Conservation (phyloP, 2,888 invertebrate species). For the Drosophila mercatorum region DNA sequence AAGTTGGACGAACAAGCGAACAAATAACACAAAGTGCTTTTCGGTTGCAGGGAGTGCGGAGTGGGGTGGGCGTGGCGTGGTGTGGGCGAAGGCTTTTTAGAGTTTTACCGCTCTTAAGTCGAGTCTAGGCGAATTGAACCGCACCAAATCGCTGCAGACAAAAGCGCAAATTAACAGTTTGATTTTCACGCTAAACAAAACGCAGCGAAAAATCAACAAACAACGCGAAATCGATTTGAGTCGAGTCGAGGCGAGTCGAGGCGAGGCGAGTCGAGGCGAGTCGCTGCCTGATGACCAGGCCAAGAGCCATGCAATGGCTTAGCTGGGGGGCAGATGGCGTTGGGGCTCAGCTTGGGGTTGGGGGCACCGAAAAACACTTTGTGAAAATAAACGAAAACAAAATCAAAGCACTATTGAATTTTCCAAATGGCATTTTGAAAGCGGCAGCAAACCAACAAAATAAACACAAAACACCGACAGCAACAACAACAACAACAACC, state of each 20-base stretch:
- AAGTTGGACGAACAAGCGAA: constrained; percentile 48
- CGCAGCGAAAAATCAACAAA: constrained; percentile 77
- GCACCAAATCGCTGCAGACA: constrained; percentile 61
- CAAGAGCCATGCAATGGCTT: constrained; percentile 14
- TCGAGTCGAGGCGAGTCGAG: not conserved
- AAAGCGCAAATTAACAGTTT: constrained; percentile 81
- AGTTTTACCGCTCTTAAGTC: constrained; percentile 9
- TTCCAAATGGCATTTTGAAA: constrained; percentile 78
- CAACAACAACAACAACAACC: constrained; percentile 23
- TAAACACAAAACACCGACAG: constrained; percentile 22
- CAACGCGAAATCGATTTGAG: constrained; percentile 72
- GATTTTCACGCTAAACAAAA: constrained; percentile 79
- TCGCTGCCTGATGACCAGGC: constrained; percentile 38
- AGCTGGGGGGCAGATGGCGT: not conserved
- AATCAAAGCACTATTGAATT: constrained; percentile 80
- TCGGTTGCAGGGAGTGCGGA: constrained; percentile 20
- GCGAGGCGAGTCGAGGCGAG: not conserved
- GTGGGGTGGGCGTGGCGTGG: not conserved
- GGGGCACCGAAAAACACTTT: constrained; percentile 66
- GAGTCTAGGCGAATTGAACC: constrained; percentile 31
- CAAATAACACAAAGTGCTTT: constrained; percentile 69
- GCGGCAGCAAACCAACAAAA: constrained; percentile 53
- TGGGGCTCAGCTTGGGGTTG: not conserved
- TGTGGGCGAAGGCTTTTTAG: constrained; percentile 20
- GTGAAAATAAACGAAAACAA: constrained; percentile 76